Base-by-base conservation (phyloP, 2,888 invertebrate species). In the Conchocele bisecta region DNA sequence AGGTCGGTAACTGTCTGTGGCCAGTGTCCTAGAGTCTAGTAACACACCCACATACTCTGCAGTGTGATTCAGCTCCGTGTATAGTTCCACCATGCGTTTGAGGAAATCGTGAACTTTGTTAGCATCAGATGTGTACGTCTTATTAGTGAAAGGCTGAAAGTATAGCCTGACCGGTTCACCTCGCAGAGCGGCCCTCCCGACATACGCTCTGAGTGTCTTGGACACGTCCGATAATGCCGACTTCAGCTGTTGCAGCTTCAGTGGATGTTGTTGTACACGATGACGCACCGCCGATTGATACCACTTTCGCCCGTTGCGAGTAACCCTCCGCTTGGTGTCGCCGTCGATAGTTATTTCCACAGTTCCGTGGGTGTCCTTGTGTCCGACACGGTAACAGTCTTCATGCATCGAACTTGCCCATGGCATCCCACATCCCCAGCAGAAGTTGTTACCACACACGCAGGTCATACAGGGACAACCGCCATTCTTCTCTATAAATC, bases 391-490 rank as follows among this genome's bases (percentile, higher is more conserved):
- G 15, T 63, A 35, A 1, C 35, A 15, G 2, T 37, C 56, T 46
- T 70, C 63, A 9, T 15, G 41, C 3, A 6, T 6, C 2, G 13
- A 11, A 11, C 33, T 20, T 3, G 31, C 22, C 60, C 56, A 82
- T 11, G 35, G 13, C 28, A 63, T 65, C 7, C 71, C 64, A 72
- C 85, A 85, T 0, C 77, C 79, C 85, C 83, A 85, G 42, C 85
- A 85, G 48, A 85, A 85, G 7, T 24, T 17, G 5, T 63, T 48
- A 6, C 73, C 70, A 63, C 85, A 85, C 6, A 68, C 48, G 53
- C 85, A 85, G 0, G 5, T 20, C 81, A 83, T 84, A 29, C 41
- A 56, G 9, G 67, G 77, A 57, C 83, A 84, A 0, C 83, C 83
- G n/a, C 79, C 83, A 28, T 74, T 51, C 58, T 83, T 84, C 41